Conservation (phyloP, 2,797 vertebrate genomes). For the Morelia viridis region DNA sequence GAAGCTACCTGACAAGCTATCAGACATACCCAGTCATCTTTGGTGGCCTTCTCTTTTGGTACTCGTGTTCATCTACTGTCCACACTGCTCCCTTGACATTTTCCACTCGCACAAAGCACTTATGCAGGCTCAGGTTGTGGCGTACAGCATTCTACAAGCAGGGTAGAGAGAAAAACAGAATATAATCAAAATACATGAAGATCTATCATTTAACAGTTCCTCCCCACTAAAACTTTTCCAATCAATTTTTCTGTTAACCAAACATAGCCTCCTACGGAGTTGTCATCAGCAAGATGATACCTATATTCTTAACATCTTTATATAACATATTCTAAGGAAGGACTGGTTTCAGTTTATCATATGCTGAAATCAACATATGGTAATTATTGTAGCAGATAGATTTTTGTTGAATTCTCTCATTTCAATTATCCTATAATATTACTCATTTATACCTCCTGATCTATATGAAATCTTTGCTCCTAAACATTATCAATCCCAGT, state of each 20-base stretch:
- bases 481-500: background rate
- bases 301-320: background rate
- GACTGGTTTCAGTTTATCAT: background rate
- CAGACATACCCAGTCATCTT: conserved; percentile 95
- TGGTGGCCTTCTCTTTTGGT: conserved; percentile 99
- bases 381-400: background rate
- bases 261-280: conserved; percentile 56
- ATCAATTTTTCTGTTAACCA: conserved; percentile 65
- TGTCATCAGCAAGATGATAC: background rate
- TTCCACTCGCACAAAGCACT: conserved; percentile 98
- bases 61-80: conserved; percentile 98
- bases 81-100: conserved; percentile 98
- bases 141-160: conserved; percentile 90
- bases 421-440: background rate
- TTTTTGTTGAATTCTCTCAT: background rate
- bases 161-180: background rate
- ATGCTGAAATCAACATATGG: background rate
- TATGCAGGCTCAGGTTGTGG: conserved; percentile 99
- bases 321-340: background rate
- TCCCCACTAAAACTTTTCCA: conserved; percentile 67
- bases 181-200: background rate
- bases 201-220: background rate
- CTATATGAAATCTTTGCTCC: background rate
- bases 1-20: rapidly evolving
- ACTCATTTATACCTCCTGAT: background rate